phyloP scores from a whole-genome alignment of 2,888 invertebrate genomes.

The Conomelus anceps region DNA sequence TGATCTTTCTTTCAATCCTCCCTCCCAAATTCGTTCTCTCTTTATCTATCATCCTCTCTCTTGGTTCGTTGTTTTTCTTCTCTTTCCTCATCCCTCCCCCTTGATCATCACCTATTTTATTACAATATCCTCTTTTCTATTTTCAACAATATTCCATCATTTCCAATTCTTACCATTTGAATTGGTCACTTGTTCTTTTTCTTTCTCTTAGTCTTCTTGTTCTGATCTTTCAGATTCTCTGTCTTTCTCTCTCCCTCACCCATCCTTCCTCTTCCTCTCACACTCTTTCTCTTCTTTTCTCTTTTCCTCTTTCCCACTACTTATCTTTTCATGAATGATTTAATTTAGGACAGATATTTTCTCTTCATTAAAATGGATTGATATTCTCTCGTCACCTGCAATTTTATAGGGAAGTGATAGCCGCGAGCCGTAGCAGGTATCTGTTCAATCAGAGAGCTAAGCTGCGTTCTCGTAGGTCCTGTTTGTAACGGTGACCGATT shows the following conservation, averaged over 20 bases:
- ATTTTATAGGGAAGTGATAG: too few relatives aligned
- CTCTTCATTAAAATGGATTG: too few relatives aligned
- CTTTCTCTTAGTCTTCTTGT: neutral
- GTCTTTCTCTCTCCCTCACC: neutral
- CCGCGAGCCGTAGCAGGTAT: too few relatives aligned
- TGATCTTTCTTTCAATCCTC: neutral
- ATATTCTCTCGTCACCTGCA: too few relatives aligned
- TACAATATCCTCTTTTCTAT: neutral
- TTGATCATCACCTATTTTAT: too few relatives aligned
- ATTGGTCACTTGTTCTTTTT: neutral
- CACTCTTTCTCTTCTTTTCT: neutral
- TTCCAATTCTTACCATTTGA: neutral
- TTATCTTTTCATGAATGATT: too few relatives aligned
- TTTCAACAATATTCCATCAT: neutral
- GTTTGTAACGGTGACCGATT: too few relatives aligned
- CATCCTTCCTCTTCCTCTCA: neutral
- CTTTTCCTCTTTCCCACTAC: neutral
- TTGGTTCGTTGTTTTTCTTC: too few relatives aligned
- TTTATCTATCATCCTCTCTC: neutral
- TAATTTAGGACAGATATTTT: too few relatives aligned
- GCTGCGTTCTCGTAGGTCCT: too few relatives aligned
- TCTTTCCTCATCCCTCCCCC: neutral
- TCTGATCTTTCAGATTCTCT: neutral
- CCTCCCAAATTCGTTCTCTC: neutral
- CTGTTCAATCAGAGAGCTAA: too few relatives aligned